Conservation (phyloP, 2,113 vertebrate species). For the Pimephales promelas region DNA sequence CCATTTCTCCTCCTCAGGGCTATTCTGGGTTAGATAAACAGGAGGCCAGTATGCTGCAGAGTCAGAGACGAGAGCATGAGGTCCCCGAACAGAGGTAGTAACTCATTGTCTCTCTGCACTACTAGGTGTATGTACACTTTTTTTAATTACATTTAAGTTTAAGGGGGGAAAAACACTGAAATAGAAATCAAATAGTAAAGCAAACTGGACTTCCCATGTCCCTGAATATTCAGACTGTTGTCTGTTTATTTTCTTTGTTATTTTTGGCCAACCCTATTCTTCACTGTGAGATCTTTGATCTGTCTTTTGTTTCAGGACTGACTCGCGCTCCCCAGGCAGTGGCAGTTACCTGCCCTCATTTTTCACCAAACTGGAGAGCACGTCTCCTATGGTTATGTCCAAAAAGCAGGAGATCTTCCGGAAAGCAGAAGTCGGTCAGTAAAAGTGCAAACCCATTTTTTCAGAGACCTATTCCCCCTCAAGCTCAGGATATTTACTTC, state of each 20-base stretch:
- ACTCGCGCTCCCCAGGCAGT: constrained; percentile 92
- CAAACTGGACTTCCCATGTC: neutral
- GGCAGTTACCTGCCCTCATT: constrained; percentile 93
- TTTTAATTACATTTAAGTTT: neutral
- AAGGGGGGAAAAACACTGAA: neutral
- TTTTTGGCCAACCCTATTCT: neutral
- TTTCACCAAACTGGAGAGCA: constrained; percentile 97
- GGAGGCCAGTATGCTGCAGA: constrained; percentile 79
- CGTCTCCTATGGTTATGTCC: constrained; percentile 95
- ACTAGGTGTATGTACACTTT: neutral
- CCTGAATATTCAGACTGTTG: neutral
- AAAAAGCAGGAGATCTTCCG: constrained; percentile 99
- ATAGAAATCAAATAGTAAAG: neutral
- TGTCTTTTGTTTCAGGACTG: constrained; percentile 78
- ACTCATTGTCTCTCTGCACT: neutral
- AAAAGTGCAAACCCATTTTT: constrained; percentile 50
- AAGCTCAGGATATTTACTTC: neutral
- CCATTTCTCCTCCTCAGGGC: constrained; percentile 93
- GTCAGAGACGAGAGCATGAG: constrained; percentile 85
- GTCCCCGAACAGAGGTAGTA: constrained; percentile 88
- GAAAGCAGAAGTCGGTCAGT: constrained; percentile 98
- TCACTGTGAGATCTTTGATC: constrained; percentile 5
- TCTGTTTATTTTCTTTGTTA: neutral
- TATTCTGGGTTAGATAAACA: constrained; percentile 87
- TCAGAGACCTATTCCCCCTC: neutral